Evolutionary conservation across 1,140 invertebrate species (phyloP).

Genomic region (Drosophila pseudoobscura): DNA sequence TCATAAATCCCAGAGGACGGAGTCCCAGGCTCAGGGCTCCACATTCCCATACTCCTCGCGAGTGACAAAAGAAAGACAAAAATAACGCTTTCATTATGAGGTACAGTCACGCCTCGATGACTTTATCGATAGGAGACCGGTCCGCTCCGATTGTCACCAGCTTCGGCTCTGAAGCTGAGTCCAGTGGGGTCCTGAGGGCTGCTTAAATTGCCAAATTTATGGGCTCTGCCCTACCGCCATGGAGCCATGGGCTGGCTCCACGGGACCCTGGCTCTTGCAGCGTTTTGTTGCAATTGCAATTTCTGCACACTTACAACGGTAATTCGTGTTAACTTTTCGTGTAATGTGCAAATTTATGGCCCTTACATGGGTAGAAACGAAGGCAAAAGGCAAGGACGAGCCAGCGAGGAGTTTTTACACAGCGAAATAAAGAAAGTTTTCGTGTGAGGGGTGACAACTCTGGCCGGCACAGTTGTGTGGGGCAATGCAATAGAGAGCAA

Average conservation of each 20-base stretch:
- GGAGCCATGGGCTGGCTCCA: background rate
- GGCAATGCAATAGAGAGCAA: too few species aligned
- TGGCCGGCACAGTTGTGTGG: too few species aligned
- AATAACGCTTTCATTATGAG: background rate
- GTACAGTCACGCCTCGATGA: slow-evolving; percentile 23
- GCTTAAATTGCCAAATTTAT: slow-evolving; percentile 56
- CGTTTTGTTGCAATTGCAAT: slow-evolving; percentile 54
- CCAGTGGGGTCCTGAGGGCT: background rate
- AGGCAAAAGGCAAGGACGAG: too few species aligned
- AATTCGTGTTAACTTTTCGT: slow-evolving; percentile 65
- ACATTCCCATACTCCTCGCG: too few species aligned
- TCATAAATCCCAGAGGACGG: background rate
- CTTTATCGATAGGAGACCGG: slow-evolving; percentile 4
- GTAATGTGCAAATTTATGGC: slow-evolving; percentile 63
- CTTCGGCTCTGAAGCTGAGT: background rate
- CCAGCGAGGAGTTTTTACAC: background rate
- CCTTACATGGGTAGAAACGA: background rate
- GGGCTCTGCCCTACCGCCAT: slow-evolving; percentile 24
- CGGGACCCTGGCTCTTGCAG: slow-evolving; percentile 1
- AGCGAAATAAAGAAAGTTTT: background rate
- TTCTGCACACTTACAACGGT: slow-evolving; percentile 65
- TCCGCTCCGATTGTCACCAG: background rate
- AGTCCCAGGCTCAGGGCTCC: too few species aligned
- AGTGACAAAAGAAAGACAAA: background rate
- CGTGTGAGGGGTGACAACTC: too few species aligned